These are phyloP conservation scores for Bombus polaris DNA, from an alignment of 1,140 invertebrate genomes.

Conservation along the genomic window DNA sequence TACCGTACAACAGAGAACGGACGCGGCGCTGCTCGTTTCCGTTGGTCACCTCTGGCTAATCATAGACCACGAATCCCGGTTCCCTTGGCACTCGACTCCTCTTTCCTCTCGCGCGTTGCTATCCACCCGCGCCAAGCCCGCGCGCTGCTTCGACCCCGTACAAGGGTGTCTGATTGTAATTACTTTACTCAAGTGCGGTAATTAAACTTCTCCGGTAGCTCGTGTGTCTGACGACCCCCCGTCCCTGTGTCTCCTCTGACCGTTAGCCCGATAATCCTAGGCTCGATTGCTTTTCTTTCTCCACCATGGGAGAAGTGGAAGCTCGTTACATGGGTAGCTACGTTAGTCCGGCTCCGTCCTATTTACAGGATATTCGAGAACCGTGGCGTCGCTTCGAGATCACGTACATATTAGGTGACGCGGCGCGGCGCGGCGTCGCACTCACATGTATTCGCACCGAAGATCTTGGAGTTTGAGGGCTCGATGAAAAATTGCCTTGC, in stretches of 20 bases:
- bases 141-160: conserved; percentile 45
- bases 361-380: conserved; percentile 27
- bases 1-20: conserved; percentile 54
- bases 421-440: too few relatives aligned
- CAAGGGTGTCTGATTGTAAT: conserved; percentile 83
- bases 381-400: neutral
- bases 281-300: conserved; percentile 71
- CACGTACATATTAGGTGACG: neutral
- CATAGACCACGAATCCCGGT: conserved; percentile 76
- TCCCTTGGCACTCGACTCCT: conserved; percentile 79
- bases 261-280: conserved; percentile 65
- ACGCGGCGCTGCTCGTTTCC: conserved; percentile 62
- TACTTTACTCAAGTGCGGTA: conserved; percentile 82
- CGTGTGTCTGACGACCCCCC: conserved; percentile 56
- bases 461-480: too few relatives aligned
- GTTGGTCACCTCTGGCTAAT: conserved; percentile 79
- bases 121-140: conserved; percentile 5
- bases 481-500: conserved; percentile 48
- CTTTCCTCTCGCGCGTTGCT: conserved; percentile 57
- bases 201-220: conserved; percentile 81
- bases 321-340: conserved; percentile 11
- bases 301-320: neutral
- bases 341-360: neutral
- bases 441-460: too few relatives aligned
- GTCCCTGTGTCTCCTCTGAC: neutral